These are phyloP conservation scores for Cacatua alba DNA, from an alignment of 2,113 vertebrate species.

Conservation along the genomic window DNA sequence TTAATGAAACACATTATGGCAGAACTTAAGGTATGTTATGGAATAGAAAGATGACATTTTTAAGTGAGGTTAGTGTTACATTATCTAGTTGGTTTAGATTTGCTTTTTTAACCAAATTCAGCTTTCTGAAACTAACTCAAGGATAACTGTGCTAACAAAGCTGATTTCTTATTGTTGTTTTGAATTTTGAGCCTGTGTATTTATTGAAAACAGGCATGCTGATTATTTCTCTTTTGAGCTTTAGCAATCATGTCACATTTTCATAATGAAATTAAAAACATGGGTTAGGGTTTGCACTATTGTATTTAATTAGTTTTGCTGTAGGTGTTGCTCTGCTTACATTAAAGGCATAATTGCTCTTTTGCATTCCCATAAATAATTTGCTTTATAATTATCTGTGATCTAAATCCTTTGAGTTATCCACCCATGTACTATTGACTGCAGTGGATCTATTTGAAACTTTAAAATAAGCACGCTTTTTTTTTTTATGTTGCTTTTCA, in stretches of 20 bases:
- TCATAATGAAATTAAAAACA: background rate
- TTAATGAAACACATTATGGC: background rate
- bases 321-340: background rate
- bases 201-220: background rate
- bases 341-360: background rate
- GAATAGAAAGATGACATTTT: background rate
- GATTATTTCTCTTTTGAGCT: background rate
- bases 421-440: background rate
- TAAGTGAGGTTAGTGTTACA: background rate
- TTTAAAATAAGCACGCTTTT: background rate
- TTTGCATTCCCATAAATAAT: background rate
- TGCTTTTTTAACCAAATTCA: background rate
- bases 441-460: background rate
- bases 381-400: slow-evolving; percentile 4
- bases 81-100: background rate
- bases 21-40: background rate
- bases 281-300: background rate
- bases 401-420: background rate
- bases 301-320: background rate
- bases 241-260: background rate
- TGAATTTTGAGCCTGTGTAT: background rate
- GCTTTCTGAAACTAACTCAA: background rate
- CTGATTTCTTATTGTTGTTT: background rate
- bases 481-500: background rate
- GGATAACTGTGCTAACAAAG: background rate